phyloP scores from a whole-genome alignment of 2,888 invertebrate species.

The Linnaemya vulpina region DNA sequence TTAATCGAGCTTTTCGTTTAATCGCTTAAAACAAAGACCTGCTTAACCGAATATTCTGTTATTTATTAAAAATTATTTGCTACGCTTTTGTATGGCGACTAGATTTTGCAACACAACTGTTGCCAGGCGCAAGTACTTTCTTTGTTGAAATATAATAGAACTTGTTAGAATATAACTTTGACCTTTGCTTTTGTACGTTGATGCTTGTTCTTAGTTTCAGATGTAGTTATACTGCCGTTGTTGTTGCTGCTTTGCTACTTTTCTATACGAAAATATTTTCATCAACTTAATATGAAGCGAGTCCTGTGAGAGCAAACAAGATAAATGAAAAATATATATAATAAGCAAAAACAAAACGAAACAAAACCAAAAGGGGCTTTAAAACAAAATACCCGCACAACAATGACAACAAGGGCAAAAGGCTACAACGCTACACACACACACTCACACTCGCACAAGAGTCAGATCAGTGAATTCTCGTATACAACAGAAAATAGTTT shows the following conservation, averaged over 20 bases:
- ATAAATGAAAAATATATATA: neutral
- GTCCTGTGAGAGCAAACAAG: conserved; percentile 57
- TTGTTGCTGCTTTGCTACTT: conserved; percentile 27
- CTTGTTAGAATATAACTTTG: conserved; percentile 61
- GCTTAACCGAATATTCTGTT: no score
- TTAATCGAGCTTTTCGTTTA: no score
- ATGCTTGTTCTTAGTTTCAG: conserved; percentile 27
- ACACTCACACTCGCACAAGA: neutral
- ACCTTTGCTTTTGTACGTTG: conserved; percentile 56
- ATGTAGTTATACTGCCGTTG: conserved; percentile 27
- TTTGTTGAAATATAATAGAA: conserved; percentile 39
- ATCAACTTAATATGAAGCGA: conserved; percentile 29
- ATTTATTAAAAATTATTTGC: neutral
- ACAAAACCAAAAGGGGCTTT: conserved; percentile 6
- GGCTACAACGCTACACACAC: neutral
- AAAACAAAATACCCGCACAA: conserved; percentile 13
- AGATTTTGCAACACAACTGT: conserved; percentile 30
- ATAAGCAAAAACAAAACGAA: no score
- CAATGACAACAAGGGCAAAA: conserved; percentile 41
- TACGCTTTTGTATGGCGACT: neutral
- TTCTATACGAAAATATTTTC: conserved; percentile 38
- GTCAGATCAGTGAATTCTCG: conserved; percentile 45
- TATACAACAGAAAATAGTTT: conserved; percentile 54
- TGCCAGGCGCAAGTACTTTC: neutral
- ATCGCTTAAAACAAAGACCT: no score